Evolutionary conservation across 2,113 vertebrate genomes (phyloP), one percentile per base, ranked within the genome.

Genomic region (Speoplatyrhinus poulsoni): DNA sequence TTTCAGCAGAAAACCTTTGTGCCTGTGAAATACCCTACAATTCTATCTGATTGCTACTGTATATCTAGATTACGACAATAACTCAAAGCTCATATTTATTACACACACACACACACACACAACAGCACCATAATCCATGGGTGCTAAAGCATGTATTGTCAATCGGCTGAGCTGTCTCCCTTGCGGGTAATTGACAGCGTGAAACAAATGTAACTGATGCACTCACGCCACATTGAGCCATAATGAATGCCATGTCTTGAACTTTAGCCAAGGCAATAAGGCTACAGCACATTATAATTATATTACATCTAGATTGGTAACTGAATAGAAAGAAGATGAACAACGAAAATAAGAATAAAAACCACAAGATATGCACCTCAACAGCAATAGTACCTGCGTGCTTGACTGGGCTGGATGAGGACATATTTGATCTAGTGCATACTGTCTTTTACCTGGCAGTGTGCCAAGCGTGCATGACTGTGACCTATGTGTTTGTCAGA

Each of bases 161-260:
- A 50, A 56, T 41, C 8, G 10, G 54, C 52, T 46, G 46, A 46
- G 36, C 19, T 17, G n/a, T 26, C 15, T 52, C 50, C 48, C 61
- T 48, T 26, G 53, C 52, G n/a, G 41, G 62, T 76, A 16, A 60
- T 57, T 69, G 48, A 46, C 33, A 17, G 46, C 16, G 12, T n/a
- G 63, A 65, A 33, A 58, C 50, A 62, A 52, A 66, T 63, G 62
- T 70, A 66, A 67, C 6, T 9, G 46, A 67, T 32, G 65, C 65
- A 59, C 50, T 67, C 55, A 67, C 10, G 46, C 67, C 67, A 33
- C 47, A 52, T 12, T n/a, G 19, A 50, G 41, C 16, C 67, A 64
- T 6, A 64, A 72, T 59, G 64, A 62, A 49, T 36, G 16, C 47
- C 41, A 4, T 19, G 49, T 73, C 60, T 74, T 74, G 62, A 60